Evolutionary conservation across 2,888 invertebrate genomes (phyloP).

Genomic region (Hartigia nigra): DNA sequence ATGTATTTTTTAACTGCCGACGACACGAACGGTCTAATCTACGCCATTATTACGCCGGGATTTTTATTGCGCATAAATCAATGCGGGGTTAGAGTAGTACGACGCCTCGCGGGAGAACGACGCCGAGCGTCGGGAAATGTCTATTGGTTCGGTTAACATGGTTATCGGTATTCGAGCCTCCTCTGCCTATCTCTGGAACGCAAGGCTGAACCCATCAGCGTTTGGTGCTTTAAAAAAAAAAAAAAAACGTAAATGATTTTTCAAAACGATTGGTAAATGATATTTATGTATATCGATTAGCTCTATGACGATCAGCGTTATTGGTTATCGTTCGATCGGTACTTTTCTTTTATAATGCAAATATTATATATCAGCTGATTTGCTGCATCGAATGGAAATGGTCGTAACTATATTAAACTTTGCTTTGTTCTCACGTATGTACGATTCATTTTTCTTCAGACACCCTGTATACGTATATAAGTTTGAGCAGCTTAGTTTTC

Average conservation of each 20-base stretch:
- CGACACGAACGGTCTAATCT: constrained; percentile 54
- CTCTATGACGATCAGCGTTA: neutral
- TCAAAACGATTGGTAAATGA: neutral
- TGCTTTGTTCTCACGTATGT: neutral
- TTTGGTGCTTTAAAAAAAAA: neutral
- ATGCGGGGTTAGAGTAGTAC: constrained; percentile 26
- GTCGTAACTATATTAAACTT: neutral
- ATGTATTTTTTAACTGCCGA: constrained; percentile 54
- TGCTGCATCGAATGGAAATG: neutral
- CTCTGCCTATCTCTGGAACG: neutral
- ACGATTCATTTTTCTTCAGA: neutral
- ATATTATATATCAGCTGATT: neutral
- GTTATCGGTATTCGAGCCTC: neutral
- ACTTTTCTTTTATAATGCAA: neutral
- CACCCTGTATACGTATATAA: neutral
- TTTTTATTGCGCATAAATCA: constrained; percentile 56
- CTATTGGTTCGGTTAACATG: neutral
- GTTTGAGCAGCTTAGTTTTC: neutral
- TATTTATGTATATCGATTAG: neutral
- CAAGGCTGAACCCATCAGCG: neutral
- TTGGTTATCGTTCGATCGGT: neutral
- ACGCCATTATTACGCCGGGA: constrained; percentile 46
- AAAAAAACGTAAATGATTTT: neutral
- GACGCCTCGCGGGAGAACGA: neutral
- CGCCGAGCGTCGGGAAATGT: neutral